phyloP scores from a whole-genome alignment of 2,888 invertebrate genomes.

The Norana najaformis region DNA sequence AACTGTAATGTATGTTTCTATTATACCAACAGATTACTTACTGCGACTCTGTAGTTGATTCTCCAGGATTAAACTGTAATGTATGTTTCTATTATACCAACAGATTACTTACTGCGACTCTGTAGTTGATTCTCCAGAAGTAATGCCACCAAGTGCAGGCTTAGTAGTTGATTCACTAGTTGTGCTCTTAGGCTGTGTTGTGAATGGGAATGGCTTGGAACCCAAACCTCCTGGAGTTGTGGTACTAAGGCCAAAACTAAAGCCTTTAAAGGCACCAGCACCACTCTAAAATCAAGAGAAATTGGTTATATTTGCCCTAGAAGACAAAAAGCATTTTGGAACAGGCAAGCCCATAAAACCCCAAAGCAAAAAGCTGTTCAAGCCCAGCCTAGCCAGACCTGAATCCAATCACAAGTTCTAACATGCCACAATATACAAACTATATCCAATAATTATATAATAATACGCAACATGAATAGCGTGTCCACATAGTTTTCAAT shows the following conservation, averaged over 20 bases:
- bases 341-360: no score
- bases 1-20: no score
- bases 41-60: neutral
- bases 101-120: neutral
- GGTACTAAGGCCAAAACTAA: neutral
- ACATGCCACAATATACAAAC: no score
- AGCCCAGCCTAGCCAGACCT: no score
- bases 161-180: neutral
- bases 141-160: neutral
- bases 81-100: no score
- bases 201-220: neutral
- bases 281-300: neutral
- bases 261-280: constrained; percentile 8
- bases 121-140: no score
- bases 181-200: neutral
- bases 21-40: neutral
- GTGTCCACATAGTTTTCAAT: no score
- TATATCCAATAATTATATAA: no score
- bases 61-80: no score
- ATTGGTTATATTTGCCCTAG: neutral
- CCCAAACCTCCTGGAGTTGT: neutral
- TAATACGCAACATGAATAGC: no score
- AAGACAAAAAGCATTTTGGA: neutral
- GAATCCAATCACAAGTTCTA: no score
- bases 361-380: no score